phyloP scores from a whole-genome alignment of 2,888 invertebrate genomes.

The Biston stratarius region DNA sequence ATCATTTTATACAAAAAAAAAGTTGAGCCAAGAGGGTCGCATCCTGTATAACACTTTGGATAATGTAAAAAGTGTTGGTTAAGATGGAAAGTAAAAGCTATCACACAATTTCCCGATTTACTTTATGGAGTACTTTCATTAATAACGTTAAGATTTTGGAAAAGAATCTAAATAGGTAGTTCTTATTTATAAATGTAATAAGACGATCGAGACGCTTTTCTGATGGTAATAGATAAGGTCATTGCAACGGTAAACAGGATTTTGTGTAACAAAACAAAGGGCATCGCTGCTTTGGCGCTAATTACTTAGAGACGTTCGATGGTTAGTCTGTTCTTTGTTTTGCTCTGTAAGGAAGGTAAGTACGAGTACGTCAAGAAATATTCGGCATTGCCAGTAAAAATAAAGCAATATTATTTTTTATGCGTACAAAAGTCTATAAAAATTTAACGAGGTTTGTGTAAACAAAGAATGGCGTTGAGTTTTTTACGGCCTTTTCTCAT shows the following conservation, averaged over 20 bases:
- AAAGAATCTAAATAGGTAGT: not conserved
- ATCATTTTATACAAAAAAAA: constrained; percentile 11
- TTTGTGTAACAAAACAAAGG: too few relatives aligned
- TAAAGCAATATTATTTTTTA: constrained; percentile 46
- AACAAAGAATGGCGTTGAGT: constrained; percentile 41
- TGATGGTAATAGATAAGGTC: too few relatives aligned
- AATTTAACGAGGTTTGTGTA: constrained; percentile 46
- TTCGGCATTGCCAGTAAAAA: constrained; percentile 42
- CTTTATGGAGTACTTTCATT: not conserved
- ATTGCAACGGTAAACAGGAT: too few relatives aligned
- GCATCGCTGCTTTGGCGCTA: not conserved
- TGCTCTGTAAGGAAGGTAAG: not conserved
- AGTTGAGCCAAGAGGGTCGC: constrained; percentile 22
- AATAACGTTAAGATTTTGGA: too few relatives aligned
- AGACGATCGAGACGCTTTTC: too few relatives aligned
- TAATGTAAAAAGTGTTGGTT: constrained; percentile 17
- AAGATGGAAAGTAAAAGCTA: constrained; percentile 10
- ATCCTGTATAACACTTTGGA: constrained; percentile 29
- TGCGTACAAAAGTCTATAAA: constrained; percentile 53
- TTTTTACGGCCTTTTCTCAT: constrained; percentile 36
- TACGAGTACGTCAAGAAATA: constrained; percentile 16
- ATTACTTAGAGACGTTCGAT: constrained; percentile 2
- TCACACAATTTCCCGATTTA: not conserved
- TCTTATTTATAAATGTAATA: too few relatives aligned
- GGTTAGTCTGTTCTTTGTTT: constrained; percentile 34